Evolutionary conservation across 2,113 vertebrate species (phyloP).

Genomic region (Pelecanus crispus): DNA sequence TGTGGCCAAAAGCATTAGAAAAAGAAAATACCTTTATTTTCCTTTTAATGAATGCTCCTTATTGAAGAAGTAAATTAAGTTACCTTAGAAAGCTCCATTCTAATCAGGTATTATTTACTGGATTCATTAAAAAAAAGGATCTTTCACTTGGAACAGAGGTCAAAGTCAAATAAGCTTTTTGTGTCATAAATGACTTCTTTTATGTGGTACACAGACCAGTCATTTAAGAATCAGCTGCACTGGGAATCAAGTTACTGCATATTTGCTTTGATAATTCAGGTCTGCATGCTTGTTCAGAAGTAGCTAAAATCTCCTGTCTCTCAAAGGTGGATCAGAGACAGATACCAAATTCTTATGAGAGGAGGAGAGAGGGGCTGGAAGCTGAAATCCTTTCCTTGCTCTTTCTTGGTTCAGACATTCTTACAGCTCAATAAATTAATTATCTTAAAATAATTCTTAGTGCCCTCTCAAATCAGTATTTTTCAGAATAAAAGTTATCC

Average conservation of each 20-base stretch:
- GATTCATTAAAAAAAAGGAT: neutral
- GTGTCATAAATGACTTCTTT: constrained; percentile 50
- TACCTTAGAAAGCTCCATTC: neutral
- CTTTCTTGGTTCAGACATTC: neutral
- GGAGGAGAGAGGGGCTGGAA: neutral
- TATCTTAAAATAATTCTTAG: neutral
- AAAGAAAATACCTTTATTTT: neutral
- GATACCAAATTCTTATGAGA: neutral
- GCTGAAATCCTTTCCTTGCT: neutral
- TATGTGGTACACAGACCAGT: constrained; percentile 3
- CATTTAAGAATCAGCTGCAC: constrained; percentile 20
- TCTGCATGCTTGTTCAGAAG: neutral
- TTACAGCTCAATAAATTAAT: neutral
- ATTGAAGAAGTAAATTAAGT: neutral
- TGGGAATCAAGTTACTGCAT: constrained; percentile 4
- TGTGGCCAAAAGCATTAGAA: neutral
- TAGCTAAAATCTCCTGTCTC: neutral
- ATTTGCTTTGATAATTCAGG: constrained; percentile 33
- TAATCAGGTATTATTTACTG: neutral
- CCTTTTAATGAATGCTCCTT: neutral
- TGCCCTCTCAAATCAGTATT: neutral
- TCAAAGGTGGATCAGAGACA: neutral
- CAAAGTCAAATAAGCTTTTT: constrained; percentile 10
- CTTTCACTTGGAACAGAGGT: constrained; percentile 4
- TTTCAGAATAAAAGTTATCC: neutral